These are phyloP conservation scores for Acleris sparsana DNA, from an alignment of 2,888 invertebrate species.

Conservation along the genomic window DNA sequence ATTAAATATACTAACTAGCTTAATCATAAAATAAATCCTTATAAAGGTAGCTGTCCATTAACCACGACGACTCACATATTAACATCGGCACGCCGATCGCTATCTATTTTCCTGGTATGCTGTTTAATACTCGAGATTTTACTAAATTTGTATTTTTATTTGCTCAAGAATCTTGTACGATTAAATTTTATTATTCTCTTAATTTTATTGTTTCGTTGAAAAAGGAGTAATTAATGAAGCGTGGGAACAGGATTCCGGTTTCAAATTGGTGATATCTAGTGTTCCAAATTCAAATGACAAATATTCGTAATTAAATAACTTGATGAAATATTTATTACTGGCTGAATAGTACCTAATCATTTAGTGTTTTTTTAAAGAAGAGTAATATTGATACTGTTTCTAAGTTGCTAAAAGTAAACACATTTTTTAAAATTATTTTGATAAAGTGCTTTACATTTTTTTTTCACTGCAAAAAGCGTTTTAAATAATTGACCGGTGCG, in stretches of 20 bases:
- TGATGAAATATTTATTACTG: too few relatives aligned
- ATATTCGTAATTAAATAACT: too few relatives aligned
- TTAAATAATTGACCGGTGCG: background rate
- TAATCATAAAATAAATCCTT: constrained; percentile 9
- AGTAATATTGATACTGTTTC: background rate
- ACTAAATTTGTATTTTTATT: constrained; percentile 10
- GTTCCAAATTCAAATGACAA: too few relatives aligned
- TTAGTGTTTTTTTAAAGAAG: background rate
- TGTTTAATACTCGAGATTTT: constrained; percentile 6
- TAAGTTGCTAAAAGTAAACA: background rate
- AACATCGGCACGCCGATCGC: constrained; percentile 17
- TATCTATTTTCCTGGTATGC: constrained; percentile 20
- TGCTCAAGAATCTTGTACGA: constrained; percentile 9
- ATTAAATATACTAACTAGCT: constrained; percentile 20
- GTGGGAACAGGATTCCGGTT: constrained; percentile 8
- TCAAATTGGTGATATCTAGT: background rate
- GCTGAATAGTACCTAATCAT: too few relatives aligned
- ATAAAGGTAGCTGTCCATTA: constrained; percentile 8
- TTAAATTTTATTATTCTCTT: constrained; percentile 9
- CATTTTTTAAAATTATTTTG: background rate
- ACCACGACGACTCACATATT: constrained; percentile 7
- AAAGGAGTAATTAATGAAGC: background rate
- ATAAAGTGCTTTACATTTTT: background rate
- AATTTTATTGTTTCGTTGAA: constrained; percentile 13
- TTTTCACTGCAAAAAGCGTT: background rate